phyloP scores from a whole-genome alignment of 2,888 invertebrate genomes.

The Tineola bisselliella region DNA sequence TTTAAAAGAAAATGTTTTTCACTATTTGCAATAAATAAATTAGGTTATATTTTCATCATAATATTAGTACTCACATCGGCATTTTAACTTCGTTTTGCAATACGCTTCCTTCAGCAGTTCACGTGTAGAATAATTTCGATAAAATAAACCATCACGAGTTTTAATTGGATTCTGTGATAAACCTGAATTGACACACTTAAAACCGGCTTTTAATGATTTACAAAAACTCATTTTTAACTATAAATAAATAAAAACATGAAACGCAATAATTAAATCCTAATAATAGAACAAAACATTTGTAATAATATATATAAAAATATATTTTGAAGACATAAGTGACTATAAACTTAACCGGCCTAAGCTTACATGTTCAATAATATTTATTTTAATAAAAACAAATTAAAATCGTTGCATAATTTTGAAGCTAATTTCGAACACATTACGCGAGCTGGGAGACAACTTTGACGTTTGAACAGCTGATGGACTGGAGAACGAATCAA shows the following conservation, averaged over 20 bases:
- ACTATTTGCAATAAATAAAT: neutral
- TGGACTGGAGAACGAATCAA: neutral
- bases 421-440: constrained; percentile 10
- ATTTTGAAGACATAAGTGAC: neutral
- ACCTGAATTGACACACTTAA: constrained; percentile 31
- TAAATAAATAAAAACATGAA: constrained; percentile 6
- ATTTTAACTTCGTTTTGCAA: constrained; percentile 73
- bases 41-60: neutral
- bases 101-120: constrained; percentile 70
- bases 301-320: neutral
- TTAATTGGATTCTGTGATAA: constrained; percentile 27
- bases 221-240: constrained; percentile 26
- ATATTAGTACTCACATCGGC: constrained; percentile 73
- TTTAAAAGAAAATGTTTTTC: neutral
- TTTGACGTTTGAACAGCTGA: constrained; percentile 10
- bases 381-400: constrained; percentile 16
- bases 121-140: constrained; percentile 37
- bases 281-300: neutral
- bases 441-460: neutral
- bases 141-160: constrained; percentile 18
- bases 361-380: neutral
- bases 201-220: constrained; percentile 26
- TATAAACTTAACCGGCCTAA: neutral
- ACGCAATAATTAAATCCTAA: neutral
- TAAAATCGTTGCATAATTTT: constrained; percentile 26